Evolutionary conservation across 1,140 invertebrate species (phyloP).

Genomic region (Catajapyx aquilonaris): DNA sequence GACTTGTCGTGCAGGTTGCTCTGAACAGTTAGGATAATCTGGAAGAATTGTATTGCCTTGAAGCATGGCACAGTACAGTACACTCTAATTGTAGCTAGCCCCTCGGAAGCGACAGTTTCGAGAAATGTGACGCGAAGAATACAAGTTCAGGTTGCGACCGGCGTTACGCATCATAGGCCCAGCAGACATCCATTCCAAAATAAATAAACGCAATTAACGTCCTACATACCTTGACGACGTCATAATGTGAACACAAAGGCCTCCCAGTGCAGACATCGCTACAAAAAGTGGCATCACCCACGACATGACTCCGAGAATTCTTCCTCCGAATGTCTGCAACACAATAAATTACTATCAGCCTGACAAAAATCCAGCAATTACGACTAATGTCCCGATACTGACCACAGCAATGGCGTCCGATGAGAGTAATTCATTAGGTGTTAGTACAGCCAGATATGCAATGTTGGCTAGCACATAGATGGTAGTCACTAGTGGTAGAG

Average conservation of each 20-base stretch:
- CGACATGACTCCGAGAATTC: slow-evolving; percentile 48
- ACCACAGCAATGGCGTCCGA: slow-evolving; percentile 82
- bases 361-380: too few relatives aligned
- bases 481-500: slow-evolving; percentile 68
- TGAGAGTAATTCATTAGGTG: slow-evolving; percentile 48
- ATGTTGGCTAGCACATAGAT: slow-evolving; percentile 79
- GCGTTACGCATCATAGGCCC: too few relatives aligned
- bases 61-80: too few relatives aligned
- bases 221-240: slow-evolving; percentile 40
- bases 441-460: slow-evolving; percentile 73
- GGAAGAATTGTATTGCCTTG: too few relatives aligned
- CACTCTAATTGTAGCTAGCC: too few relatives aligned
- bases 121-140: too few relatives aligned
- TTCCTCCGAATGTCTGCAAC: slow-evolving; percentile 52
- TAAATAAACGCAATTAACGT: slow-evolving; percentile 1
- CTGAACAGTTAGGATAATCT: too few relatives aligned
- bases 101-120: too few relatives aligned
- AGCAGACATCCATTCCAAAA: slow-evolving; percentile 2
- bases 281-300: slow-evolving; percentile 81
- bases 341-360: too few relatives aligned
- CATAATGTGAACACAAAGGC: slow-evolving; percentile 71
- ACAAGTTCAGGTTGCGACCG: too few relatives aligned
- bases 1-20: too few relatives aligned
- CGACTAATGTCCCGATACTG: too few relatives aligned
- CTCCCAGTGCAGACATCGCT: slow-evolving; percentile 68